These are phyloP conservation scores for Leptodactylus fuscus DNA, from an alignment of 2,113 vertebrate species.

Conservation along the genomic window DNA sequence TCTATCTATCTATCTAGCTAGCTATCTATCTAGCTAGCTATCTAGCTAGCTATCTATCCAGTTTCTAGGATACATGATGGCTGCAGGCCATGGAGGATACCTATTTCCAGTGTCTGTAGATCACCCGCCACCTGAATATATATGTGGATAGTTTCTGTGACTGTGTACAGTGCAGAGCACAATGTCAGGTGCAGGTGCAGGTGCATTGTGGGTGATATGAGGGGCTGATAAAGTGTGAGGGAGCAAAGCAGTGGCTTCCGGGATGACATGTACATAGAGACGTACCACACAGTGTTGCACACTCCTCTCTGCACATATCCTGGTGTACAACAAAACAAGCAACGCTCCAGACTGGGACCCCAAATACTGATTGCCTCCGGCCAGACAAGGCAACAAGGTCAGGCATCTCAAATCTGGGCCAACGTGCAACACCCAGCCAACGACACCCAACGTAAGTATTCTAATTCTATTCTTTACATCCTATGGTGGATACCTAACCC, in stretches of 20 bases:
- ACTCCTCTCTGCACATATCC: background rate
- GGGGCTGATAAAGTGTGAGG: background rate
- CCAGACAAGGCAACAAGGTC: background rate
- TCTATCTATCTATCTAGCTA: too few species aligned
- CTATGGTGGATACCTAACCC: too few species aligned
- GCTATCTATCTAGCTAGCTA: too few species aligned
- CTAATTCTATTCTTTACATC: too few species aligned
- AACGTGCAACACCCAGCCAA: background rate
- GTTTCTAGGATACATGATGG: too few species aligned
- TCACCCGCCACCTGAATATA: too few species aligned
- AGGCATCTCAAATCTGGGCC: background rate
- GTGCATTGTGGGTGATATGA: slow-evolving; percentile 7
- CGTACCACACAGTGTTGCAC: background rate
- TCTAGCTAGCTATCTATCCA: too few species aligned
- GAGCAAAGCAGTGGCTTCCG: background rate
- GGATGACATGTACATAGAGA: background rate
- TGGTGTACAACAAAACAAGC: background rate
- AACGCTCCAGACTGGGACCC: background rate
- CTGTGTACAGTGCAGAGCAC: background rate
- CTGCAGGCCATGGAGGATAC: too few species aligned
- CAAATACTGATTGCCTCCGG: background rate
- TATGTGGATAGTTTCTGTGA: too few species aligned
- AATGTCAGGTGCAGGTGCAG: background rate
- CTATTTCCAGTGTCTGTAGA: too few species aligned
- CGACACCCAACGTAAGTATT: background rate